These are phyloP conservation scores for Drosophila multiciliata DNA, from an alignment of 2,888 invertebrate species.

Conservation along the genomic window DNA sequence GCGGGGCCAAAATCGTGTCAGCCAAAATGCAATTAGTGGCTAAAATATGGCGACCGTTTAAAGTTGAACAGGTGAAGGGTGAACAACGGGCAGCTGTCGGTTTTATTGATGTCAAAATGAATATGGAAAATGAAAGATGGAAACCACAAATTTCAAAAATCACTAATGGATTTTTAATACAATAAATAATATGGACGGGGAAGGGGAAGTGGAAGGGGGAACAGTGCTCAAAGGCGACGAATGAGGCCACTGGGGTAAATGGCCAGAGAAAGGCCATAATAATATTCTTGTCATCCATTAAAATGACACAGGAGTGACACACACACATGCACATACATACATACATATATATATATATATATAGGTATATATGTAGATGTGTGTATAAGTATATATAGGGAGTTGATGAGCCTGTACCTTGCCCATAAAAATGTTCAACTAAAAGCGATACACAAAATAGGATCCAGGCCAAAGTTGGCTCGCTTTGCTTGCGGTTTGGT, in stretches of 20 bases:
- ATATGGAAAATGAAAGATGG: slow-evolving; percentile 78
- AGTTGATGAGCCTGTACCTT: slow-evolving; percentile 39
- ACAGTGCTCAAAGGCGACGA: slow-evolving; percentile 16
- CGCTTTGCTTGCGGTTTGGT: slow-evolving; percentile 6
- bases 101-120: slow-evolving; percentile 78
- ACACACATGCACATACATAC: not conserved
- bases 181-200: slow-evolving; percentile 72
- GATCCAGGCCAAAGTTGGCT: slow-evolving; percentile 9
- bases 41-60: slow-evolving; percentile 62
- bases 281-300: slow-evolving; percentile 74
- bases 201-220: not conserved
- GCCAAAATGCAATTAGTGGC: slow-evolving; percentile 79
- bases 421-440: slow-evolving; percentile 28
- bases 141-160: slow-evolving; percentile 80
- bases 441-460: slow-evolving; percentile 28
- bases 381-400: not conserved
- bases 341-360: not conserved
- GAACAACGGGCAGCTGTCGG: slow-evolving; percentile 12
- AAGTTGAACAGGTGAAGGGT: not conserved
- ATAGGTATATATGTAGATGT: not conserved
- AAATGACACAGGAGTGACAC: slow-evolving; percentile 28
- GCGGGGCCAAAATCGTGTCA: slow-evolving; percentile 4
- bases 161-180: slow-evolving; percentile 81
- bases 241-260: not conserved
- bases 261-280: not conserved